Percentiles rank a stretch among this genome's conserved stretches.
These are phyloP conservation scores for Chloromyia formosa DNA, from an alignment of 2,888 invertebrate genomes.

Conservation along the genomic window DNA sequence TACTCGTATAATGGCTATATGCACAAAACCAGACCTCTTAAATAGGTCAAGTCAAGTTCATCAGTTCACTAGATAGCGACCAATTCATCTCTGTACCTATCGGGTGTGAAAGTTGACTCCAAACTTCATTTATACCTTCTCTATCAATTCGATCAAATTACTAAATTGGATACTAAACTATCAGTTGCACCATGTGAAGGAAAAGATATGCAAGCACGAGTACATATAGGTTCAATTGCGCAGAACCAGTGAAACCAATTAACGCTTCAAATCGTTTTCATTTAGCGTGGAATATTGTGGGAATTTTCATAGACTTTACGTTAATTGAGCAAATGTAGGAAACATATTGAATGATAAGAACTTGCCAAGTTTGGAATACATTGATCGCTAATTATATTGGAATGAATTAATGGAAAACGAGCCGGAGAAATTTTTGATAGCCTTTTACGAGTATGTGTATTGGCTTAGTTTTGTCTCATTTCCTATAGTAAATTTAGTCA, in stretches of 20 bases:
- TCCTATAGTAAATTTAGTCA: too few relatives aligned
- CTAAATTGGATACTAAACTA: not conserved
- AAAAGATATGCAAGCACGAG: too few relatives aligned
- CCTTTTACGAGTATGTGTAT: too few relatives aligned
- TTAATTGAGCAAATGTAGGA: conserved; percentile 29
- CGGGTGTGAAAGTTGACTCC: conserved; percentile 9
- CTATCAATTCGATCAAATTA: not conserved
- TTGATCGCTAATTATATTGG: too few relatives aligned
- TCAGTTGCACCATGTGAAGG: not conserved
- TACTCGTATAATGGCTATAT: too few relatives aligned
- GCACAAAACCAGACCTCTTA: too few relatives aligned
- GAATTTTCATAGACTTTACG: conserved; percentile 16
- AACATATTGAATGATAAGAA: conserved; percentile 13
- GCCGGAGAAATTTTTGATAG: too few relatives aligned
- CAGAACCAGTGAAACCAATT: conserved; percentile 30
- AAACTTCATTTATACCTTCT: not conserved
- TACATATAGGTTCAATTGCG: not conserved
- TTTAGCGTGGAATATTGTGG: not conserved
- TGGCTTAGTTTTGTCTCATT: too few relatives aligned
- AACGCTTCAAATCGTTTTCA: conserved; percentile 11
- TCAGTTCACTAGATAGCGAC: not conserved
- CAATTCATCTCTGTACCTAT: not conserved
- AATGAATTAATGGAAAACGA: too few relatives aligned
- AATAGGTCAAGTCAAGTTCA: conserved; percentile 15
- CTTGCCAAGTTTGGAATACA: not conserved